Evolutionary conservation across 2,888 invertebrate genomes (phyloP).

Genomic region (Sinohyriopsis cumingii): DNA sequence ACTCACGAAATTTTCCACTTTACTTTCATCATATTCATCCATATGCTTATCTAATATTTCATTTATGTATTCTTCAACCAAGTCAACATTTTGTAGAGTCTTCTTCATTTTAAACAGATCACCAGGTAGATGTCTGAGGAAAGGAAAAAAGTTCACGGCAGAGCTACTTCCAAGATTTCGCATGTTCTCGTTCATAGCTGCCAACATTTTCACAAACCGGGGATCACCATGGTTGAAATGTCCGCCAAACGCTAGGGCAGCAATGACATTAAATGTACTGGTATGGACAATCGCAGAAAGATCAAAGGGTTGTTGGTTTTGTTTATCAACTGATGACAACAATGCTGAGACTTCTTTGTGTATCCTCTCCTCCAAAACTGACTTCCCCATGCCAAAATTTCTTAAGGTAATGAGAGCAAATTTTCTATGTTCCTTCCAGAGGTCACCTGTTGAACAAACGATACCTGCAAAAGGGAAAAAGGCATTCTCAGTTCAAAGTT

Average conservation of each 20-base stretch:
- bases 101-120: constrained; percentile 8
- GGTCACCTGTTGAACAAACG: too few relatives aligned
- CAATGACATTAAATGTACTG: constrained; percentile 15
- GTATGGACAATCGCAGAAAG: constrained; percentile 2
- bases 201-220: constrained; percentile 4
- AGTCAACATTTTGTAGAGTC: constrained; percentile 6
- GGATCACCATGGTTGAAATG: constrained; percentile 15
- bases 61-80: constrained; percentile 4
- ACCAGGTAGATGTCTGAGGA: constrained; percentile 4
- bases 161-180: too few relatives aligned
- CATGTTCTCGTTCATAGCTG: constrained; percentile 6
- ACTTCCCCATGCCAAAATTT: too few relatives aligned
- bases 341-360: too few relatives aligned
- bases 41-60: constrained; percentile 1
- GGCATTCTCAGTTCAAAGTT: too few relatives aligned
- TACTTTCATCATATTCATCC: constrained; percentile 1
- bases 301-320: constrained; percentile 9
- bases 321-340: too few relatives aligned
- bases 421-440: too few relatives aligned
- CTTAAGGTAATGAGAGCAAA: too few relatives aligned
- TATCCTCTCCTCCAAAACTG: too few relatives aligned
- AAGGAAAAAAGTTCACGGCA: too few relatives aligned
- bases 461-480: too few relatives aligned
- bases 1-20: constrained; percentile 21
- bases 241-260: constrained; percentile 11